Base-by-base conservation (phyloP, 1,140 invertebrate species). In the Megalonaias nervosa region DNA sequence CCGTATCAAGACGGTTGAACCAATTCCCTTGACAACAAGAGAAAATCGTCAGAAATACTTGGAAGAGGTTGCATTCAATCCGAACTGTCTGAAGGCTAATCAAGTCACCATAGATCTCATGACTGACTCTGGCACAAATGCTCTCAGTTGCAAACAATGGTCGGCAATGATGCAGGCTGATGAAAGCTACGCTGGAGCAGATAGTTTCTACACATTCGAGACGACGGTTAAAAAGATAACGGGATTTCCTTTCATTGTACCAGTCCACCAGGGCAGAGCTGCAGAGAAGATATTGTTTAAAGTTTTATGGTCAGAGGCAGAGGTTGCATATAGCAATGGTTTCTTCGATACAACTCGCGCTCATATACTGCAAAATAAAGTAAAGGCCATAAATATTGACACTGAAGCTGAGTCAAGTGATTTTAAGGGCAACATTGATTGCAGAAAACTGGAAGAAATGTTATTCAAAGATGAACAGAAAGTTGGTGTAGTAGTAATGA, bases 221-320 rank as follows among this genome's bases (percentile, higher is more conserved):
- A n/a, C 72, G 23, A 61, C 69, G 2, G 68, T 72, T 17, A 16
- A 71, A 56, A 57, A 19, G 1, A 62, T 80, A 16, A 70, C 66
- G 31, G 62, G 31, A 13, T 80, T 72, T 65, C 17, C 38, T n/a
- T 48, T 72, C 26, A 56, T 77, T 23, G n/a, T 79, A 48, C 79
- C 79, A n/a, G 64, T 74, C 31, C 79, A 80, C 67, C 79, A 80
- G 60, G 79, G 79, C 3, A 48, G 79, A 16, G 79, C 79, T 21
- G 79, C 67, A 3, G 79, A 80, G 55, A 67, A 48, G 9, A 31
- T 80, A 15, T 56, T 80, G 48, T 77, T 72, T 67, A 21, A 19
- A 5, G 3, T 38, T 38, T 4, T 38, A 38, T 38, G 1, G 38
- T 38, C 38, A 38, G 38, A 65, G 71, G 6, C 38, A 38, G 2